Conservation (phyloP, 1,140 invertebrate species). For the Pollicipes pollicipes region DNA sequence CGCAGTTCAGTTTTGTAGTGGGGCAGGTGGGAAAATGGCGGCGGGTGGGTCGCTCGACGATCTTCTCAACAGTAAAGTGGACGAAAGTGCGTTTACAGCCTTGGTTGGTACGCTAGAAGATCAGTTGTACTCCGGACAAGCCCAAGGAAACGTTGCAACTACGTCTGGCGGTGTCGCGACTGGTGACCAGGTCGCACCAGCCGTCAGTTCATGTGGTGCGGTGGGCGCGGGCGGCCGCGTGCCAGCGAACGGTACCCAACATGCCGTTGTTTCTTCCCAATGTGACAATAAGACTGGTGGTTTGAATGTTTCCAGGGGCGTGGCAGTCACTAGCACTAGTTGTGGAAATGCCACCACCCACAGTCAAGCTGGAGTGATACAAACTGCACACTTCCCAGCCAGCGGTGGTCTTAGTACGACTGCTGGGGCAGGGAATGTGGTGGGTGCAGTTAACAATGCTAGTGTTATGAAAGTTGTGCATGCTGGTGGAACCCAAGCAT, state of each 20-base stretch:
- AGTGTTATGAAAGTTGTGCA: constrained; percentile 4
- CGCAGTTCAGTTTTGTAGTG: constrained; percentile 3
- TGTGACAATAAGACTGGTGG: not conserved
- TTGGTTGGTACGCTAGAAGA: constrained; percentile 3
- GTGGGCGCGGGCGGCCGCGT: not conserved
- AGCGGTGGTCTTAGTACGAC: not conserved
- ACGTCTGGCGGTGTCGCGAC: not conserved
- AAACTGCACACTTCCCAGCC: not conserved
- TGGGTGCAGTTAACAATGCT: not conserved
- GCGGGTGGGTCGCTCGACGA: constrained; percentile 1
- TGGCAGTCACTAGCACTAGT: not conserved
- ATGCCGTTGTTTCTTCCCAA: not conserved
- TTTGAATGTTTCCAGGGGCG: not conserved
- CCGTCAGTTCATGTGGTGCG: not conserved
- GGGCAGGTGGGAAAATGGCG: constrained; percentile 6
- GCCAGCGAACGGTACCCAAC: not conserved
- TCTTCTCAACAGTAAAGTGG: not conserved
- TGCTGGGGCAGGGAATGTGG: not conserved
- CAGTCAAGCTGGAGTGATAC: constrained; percentile 1
- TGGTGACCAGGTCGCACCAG: not conserved
- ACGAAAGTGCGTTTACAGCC: not conserved
- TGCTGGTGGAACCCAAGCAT: not conserved
- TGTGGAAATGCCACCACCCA: not conserved
- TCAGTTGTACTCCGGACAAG: constrained; percentile 3
- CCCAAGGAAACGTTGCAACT: not conserved